These are phyloP conservation scores for Hylaea fasciaria DNA, from an alignment of 2,888 invertebrate species.

Conservation along the genomic window DNA sequence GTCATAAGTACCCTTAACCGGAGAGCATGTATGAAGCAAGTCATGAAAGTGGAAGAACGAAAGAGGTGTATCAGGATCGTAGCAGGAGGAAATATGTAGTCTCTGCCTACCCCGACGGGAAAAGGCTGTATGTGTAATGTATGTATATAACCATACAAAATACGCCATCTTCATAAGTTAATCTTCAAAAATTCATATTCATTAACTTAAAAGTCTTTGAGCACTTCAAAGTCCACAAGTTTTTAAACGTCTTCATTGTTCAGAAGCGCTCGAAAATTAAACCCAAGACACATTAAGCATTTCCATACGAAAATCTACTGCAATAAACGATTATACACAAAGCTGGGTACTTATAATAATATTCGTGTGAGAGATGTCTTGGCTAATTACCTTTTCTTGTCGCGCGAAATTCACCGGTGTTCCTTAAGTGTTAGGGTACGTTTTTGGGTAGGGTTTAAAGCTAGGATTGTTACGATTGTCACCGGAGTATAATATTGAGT, in stretches of 20 bases:
- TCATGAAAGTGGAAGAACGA: no score
- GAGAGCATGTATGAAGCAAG: no score
- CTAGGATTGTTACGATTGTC: slow-evolving; percentile 61
- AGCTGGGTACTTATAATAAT: slow-evolving; percentile 42
- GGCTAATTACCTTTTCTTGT: slow-evolving; percentile 9
- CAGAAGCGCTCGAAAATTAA: slow-evolving; percentile 18
- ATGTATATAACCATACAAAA: slow-evolving; percentile 1
- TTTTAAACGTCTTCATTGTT: slow-evolving; percentile 7
- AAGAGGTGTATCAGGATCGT: no score
- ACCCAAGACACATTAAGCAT: slow-evolving; percentile 18
- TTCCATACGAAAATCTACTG: slow-evolving; percentile 14
- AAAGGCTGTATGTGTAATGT: no score
- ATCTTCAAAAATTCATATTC: slow-evolving; percentile 26
- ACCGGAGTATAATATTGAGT: slow-evolving; percentile 67
- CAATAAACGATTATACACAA: slow-evolving; percentile 36
- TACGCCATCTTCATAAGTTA: slow-evolving; percentile 21
- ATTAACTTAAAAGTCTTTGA: slow-evolving; percentile 14
- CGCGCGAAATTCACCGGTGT: slow-evolving; percentile 52
- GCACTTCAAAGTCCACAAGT: slow-evolving; percentile 17
- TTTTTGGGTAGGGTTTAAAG: slow-evolving; percentile 7
- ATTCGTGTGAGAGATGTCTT: background rate
- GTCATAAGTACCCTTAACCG: no score
- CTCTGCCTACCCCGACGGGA: no score
- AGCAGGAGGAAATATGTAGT: no score
- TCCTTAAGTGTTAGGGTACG: slow-evolving; percentile 41